A percentile compares a stretch with the other conserved stretches of the same genome.
Evolutionary conservation across 1,140 invertebrate genomes (phyloP).

Genomic region (Vanessa atalanta): DNA sequence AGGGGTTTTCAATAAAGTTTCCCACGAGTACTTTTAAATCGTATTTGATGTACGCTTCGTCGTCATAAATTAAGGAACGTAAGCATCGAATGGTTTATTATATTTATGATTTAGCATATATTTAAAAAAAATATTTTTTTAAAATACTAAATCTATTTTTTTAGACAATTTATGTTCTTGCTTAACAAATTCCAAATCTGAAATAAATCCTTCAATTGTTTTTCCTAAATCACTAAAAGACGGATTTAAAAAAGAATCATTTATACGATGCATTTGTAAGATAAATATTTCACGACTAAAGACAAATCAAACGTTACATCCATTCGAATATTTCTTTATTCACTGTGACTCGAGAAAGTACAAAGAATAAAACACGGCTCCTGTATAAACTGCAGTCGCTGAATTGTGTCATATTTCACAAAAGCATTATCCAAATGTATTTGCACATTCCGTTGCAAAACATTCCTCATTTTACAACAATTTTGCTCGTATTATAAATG

Average conservation of each 20-base stretch:
- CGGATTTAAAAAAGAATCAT: too few relatives aligned
- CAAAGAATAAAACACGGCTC: conserved; percentile 29
- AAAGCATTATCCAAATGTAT: conserved; percentile 13
- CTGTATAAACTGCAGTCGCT: conserved; percentile 6
- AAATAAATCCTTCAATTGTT: too few relatives aligned
- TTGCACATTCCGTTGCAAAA: conserved; percentile 19
- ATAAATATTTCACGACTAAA: conserved; percentile 14
- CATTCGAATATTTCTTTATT: conserved; percentile 52
- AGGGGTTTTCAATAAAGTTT: conserved; percentile 37
- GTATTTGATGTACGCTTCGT: conserved; percentile 19
- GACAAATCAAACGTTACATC: conserved; percentile 44
- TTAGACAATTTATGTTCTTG: too few relatives aligned
- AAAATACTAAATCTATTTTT: too few relatives aligned
- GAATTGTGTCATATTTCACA: conserved; percentile 25
- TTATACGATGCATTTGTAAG: not conserved
- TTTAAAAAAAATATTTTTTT: too few relatives aligned
- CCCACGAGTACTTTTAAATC: conserved; percentile 30
- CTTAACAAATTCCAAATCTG: too few relatives aligned
- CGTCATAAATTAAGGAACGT: conserved; percentile 22
- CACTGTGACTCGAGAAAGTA: conserved; percentile 18
- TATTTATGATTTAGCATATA: too few relatives aligned
- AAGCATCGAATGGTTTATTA: too few relatives aligned
- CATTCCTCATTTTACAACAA: not conserved
- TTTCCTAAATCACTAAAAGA: too few relatives aligned
- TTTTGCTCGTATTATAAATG: conserved; percentile 3